Conservation (phyloP, 1,140 invertebrate species). For the Dolichoris vasculosae region DNA sequence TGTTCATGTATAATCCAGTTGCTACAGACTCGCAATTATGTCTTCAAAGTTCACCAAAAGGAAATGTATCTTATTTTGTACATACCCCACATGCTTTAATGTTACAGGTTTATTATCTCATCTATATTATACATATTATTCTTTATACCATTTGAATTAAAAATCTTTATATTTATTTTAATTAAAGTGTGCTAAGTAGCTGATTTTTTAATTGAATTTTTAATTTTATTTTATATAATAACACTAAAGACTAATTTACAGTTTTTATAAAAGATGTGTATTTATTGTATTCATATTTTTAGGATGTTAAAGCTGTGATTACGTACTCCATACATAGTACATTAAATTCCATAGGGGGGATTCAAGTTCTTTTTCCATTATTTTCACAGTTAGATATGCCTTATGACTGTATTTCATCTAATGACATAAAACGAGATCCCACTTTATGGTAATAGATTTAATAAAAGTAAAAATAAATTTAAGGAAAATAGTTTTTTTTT, state of each 20-base stretch:
- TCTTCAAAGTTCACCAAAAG: slow-evolving; percentile 97
- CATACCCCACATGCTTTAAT: slow-evolving; percentile 99
- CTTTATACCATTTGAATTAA: background rate
- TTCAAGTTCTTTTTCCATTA: slow-evolving; percentile 98
- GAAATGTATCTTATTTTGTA: slow-evolving; percentile 97
- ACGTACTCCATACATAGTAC: slow-evolving; percentile 99
- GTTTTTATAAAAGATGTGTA: background rate
- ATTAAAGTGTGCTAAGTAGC: too few species aligned
- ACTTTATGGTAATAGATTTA: slow-evolving; percentile 83
- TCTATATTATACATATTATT: background rate
- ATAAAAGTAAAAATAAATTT: background rate
- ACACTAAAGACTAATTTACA: background rate
- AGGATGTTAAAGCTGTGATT: slow-evolving; percentile 99
- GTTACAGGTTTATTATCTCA: slow-evolving; percentile 85
- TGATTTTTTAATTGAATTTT: slow-evolving; percentile 19
- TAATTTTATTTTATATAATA: background rate
- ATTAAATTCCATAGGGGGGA: slow-evolving; percentile 98
- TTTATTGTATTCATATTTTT: slow-evolving; percentile 61
- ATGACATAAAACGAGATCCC: slow-evolving; percentile 88
- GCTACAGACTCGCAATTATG: slow-evolving; percentile 98
- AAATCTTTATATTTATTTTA: slow-evolving; percentile 61
- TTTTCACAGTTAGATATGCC: slow-evolving; percentile 98
- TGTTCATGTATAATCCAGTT: slow-evolving; percentile 99
- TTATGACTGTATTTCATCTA: slow-evolving; percentile 83
- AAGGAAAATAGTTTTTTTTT: too few species aligned